phyloP scores from a whole-genome alignment of 2,888 invertebrate species.

The Pinctada fucata region DNA sequence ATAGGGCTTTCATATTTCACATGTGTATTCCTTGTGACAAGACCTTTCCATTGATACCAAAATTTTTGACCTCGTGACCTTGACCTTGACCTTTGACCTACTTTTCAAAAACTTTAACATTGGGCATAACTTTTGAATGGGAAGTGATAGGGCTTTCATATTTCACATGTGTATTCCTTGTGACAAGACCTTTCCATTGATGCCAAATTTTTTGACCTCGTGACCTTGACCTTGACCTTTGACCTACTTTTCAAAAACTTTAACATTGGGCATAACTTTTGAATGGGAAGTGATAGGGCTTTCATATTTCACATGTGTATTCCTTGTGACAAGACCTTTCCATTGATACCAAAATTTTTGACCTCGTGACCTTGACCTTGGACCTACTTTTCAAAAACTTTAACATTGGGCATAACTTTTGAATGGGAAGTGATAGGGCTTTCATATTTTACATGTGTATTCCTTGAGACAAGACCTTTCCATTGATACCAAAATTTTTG shows the following conservation, averaged over 20 bases:
- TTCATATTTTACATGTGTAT: background rate
- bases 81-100: no score
- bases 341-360: background rate
- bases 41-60: background rate
- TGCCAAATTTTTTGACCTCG: background rate
- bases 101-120: background rate
- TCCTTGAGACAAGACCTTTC: background rate
- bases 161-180: background rate
- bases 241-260: background rate
- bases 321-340: slow-evolving; percentile 1
- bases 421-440: background rate
- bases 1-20: background rate
- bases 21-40: background rate
- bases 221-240: background rate
- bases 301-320: background rate
- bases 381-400: background rate
- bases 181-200: background rate
- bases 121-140: background rate
- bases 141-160: background rate
- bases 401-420: background rate
- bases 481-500: background rate
- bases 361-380: background rate
- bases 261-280: background rate
- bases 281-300: background rate
- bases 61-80: background rate